Base-by-base conservation (phyloP, 1,140 invertebrate genomes). In the Parasteatoda tepidariorum region DNA sequence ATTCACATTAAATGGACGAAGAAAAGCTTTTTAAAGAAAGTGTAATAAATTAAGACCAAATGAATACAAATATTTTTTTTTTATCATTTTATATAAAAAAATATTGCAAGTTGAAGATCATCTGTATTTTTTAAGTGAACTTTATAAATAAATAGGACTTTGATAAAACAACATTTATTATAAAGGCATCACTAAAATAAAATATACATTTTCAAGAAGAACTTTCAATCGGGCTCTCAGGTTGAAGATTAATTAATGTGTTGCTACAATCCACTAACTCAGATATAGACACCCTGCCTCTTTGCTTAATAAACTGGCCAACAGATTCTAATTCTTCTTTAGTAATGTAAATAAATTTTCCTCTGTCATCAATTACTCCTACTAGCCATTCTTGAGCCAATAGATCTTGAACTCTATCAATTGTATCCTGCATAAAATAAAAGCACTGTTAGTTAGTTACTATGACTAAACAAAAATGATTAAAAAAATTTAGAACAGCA, bases 311-410 rank as follows among this genome's bases (percentile, higher is more conserved):
- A 89, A 99, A 99, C 88, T 97, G 98, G 0, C 97, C 97, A 7
- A 99, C 96, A 84, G 94, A 93, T 86, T 95, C 92, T 66, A 99
- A 90, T 89, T 99, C 98, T 48, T 94, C 92, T 86, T 93, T 92
- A 0, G 97, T 97, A 55, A 99, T 96, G 88, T 97, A 99, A 87
- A 99, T 99, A 88, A 99, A 99, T 90, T 99, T 99, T 30, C 98
- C 98, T 86, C 98, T 92, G 88, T 99, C 98, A 88, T 99, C 98
- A 86, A 99, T 96, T 3, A 99, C 98, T 15, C 98, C 98, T 87
- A 89, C 88, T 62, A 92, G 85, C 54, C 86, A 78, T 55, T 94
- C 96, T 85, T 94, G 92, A 6, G 92, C 90, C 87, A 97, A 94
- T 33, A 99, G 91, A 62, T 94, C 93, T 84, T 96, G 93, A 74